Evolutionary conservation across 2,113 vertebrate genomes (phyloP), one percentile per base, ranked within the genome.

Genomic region (Catharus fuscescens): DNA sequence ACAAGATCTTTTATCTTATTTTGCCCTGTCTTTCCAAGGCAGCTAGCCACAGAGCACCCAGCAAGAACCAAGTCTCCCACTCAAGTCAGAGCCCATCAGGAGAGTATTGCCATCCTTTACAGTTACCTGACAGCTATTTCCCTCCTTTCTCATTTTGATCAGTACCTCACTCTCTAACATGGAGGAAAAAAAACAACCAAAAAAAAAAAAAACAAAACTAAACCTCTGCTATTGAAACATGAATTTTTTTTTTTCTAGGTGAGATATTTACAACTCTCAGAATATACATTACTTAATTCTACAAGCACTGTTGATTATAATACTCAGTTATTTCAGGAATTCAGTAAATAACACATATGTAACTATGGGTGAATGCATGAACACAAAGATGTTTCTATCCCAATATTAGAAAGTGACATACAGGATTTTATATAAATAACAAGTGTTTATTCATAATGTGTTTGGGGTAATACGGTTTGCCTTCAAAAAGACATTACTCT

Each of bases 261-360:
- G n/a, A 87, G 14, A 26, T 36, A 57, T 29, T 81, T 28, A 20
- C 3, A 57, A 34, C 3, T 34, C 61, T 23, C 2, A 56, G 38
- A 70, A 38, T 9, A 53, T 18, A 32, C 3, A 34, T 17, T 25
- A 26, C 47, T 83, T 23, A 45, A 18, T 52, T 82, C 34, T 52
- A 36, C 18, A 71, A 59, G 16, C 4, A 40, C 26, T 47, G 5
- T 26, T 87, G 11, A 9, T 47, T 29, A 47, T 31, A 21, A 44
- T 40, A 42, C 8, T 88, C 2, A 76, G 12, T 28, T 12, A 52
- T 67, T 60, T 92, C 34, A 87, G 17, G 72, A 78, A 66, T 74
- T 54, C 32, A n/a, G 8, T 36, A 18, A 61, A 8, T 57, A 80
- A 61, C 0, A 5, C 2, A 0, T 28, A 36, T 38, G 6, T 61